A percentile compares a stretch with the other conserved stretches of the same genome.
phyloP scores from a whole-genome alignment of 2,113 vertebrate genomes.

The Calcarius ornatus region DNA sequence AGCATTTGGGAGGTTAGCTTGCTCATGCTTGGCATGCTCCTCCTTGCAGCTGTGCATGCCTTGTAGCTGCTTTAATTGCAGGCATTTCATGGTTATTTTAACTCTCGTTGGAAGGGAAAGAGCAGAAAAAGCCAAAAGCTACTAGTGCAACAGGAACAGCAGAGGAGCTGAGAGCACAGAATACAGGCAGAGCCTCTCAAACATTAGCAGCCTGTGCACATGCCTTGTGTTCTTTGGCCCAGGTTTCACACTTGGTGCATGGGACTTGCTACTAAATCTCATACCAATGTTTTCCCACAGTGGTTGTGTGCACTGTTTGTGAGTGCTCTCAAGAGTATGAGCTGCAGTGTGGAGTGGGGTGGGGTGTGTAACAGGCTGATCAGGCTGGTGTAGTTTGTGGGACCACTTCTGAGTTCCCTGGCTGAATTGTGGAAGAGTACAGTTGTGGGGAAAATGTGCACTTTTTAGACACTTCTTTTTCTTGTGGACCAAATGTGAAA shows the following conservation, averaged over 20 bases:
- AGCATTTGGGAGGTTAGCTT: background rate
- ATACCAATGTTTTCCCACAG: background rate
- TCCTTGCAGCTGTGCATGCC: background rate
- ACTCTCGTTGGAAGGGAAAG: background rate
- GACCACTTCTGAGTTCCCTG: background rate
- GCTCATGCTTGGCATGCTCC: background rate
- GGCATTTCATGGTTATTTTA: background rate
- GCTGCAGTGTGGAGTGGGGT: background rate
- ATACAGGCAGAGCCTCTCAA: background rate
- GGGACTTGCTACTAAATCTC: background rate
- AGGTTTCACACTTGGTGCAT: background rate
- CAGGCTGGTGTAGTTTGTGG: background rate
- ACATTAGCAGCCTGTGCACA: rapidly evolving
- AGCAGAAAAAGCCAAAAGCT: background rate
- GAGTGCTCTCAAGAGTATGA: background rate
- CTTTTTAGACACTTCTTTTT: background rate
- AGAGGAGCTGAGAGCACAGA: background rate
- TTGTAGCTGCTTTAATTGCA: slow-evolving; percentile 5
- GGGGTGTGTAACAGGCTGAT: background rate
- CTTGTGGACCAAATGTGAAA: background rate
- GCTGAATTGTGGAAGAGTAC: background rate
- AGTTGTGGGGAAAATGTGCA: background rate
- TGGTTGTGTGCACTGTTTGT: background rate
- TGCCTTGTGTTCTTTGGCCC: background rate
- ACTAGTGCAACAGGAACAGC: background rate